phyloP scores from a whole-genome alignment of 2,888 invertebrate species.

The Machimus atricapillus region DNA sequence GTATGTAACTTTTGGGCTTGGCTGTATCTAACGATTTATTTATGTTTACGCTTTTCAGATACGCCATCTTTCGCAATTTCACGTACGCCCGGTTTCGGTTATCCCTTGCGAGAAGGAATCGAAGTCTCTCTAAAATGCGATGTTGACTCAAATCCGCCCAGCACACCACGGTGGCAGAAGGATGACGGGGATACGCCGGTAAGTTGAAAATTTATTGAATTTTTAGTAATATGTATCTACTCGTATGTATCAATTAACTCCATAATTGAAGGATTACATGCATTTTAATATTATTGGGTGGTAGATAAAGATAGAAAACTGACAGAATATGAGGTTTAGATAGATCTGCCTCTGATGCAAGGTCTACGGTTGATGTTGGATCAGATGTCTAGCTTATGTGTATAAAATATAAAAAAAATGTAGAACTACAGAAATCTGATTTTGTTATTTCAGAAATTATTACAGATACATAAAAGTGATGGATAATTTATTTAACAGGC shows the following conservation, averaged over 20 bases:
- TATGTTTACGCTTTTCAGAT: slow-evolving; percentile 68
- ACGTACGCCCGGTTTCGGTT: slow-evolving; percentile 90
- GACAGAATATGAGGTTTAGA: no score
- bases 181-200: slow-evolving; percentile 68
- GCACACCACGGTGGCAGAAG: slow-evolving; percentile 83
- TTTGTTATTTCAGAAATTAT: no score
- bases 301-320: no score
- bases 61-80: slow-evolving; percentile 92
- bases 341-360: no score
- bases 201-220: slow-evolving; percentile 52
- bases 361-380: no score
- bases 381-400: no score
- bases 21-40: slow-evolving; percentile 17
- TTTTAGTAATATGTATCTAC: neutral
- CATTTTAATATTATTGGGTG: neutral
- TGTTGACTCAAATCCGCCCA: slow-evolving; percentile 91
- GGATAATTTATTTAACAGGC: no score
- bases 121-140: slow-evolving; percentile 89
- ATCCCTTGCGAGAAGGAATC: slow-evolving; percentile 86
- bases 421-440: no score
- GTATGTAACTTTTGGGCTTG: neutral
- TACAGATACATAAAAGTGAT: no score
- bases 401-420: no score
- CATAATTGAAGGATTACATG: neutral
- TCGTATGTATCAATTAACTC: neutral